A percentile compares a stretch with the other conserved stretches of the same genome.
Evolutionary conservation across 2,113 vertebrate genomes (phyloP).

Genomic region (Calypte anna): DNA sequence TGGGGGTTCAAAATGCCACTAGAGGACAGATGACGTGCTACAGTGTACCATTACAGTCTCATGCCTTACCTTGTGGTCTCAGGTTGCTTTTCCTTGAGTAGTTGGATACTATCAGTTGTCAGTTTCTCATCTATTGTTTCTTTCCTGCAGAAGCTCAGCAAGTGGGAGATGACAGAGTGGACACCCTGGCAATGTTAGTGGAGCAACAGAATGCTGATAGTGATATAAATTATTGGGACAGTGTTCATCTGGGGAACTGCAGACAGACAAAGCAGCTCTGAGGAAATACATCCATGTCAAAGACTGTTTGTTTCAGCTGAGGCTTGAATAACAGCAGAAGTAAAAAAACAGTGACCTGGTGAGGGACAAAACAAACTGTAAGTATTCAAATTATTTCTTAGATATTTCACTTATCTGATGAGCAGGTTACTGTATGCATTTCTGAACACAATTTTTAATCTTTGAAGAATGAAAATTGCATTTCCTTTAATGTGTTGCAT

Average conservation of each 20-base stretch:
- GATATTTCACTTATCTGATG: neutral
- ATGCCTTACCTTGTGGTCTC: conserved; percentile 56
- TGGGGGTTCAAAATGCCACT: conserved; percentile 50
- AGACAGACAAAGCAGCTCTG: conserved; percentile 74
- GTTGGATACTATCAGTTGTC: conserved; percentile 81
- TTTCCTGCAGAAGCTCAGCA: conserved; percentile 79
- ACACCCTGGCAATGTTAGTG: conserved; percentile 64
- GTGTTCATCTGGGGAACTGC: conserved; percentile 66
- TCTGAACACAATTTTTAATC: neutral
- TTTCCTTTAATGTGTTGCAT: neutral
- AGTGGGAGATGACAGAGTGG: conserved; percentile 80
- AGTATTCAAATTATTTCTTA: conserved; percentile 73
- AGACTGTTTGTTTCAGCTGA: conserved; percentile 75
- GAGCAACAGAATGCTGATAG: conserved; percentile 69
- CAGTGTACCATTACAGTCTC: conserved; percentile 47
- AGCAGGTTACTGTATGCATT: neutral
- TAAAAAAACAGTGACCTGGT: conserved; percentile 71
- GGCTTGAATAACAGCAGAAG: conserved; percentile 66
- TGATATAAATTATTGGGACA: conserved; percentile 58
- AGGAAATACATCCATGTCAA: conserved; percentile 82
- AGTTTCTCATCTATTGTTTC: conserved; percentile 83
- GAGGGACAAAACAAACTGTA: conserved; percentile 81
- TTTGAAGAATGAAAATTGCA: neutral
- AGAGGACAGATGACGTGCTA: conserved; percentile 51
- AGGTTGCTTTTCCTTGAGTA: conserved; percentile 73